Base-by-base conservation (phyloP, 1,140 invertebrate genomes). In the Branchinecta lynchi region DNA sequence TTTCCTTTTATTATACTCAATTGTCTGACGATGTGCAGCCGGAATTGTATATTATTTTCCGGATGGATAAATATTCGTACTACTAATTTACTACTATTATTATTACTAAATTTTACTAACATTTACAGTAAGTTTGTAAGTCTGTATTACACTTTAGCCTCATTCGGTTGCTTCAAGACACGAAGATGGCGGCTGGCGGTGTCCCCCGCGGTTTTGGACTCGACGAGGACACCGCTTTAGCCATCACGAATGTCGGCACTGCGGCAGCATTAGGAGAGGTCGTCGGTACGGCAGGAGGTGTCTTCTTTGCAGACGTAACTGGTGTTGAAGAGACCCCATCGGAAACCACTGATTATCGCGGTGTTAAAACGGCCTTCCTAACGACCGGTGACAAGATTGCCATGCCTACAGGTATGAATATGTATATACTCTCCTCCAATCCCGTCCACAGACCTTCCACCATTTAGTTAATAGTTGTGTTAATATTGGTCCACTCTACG, bases 181-280 rank as follows among this genome's bases (percentile, higher is more conserved):
- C 69, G 10, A 69, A 67, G 44, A 3, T 20, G 15, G 43, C 45
- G 0, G 32, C 32, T 66, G 66, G 65, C 7, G 69, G 69, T 8
- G 66, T 66, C 7, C n/a, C 69, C 21, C 12, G 45, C 44, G 69
- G 69, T 44, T 70, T 70, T 44, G 69, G 69, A 17, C 44, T 70
- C n/a, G 69, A 70, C 10, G 69, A 70, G 66, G 69, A 70, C 45
- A 70, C 65, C 12, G 69, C 66, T 15, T 66, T 70, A 2, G 69
- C 67, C 8, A 45, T 70, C 6, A 66, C 60, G 7, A 20, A 70
- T 32, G 20, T 70, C 7, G 43, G 66, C 65, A 70, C 65, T 9
- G 43, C 20, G 12, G 60, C 60, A 44, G 69, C 15, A 69, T 44
- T 68, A 44, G 20, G 43, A 44, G 20, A 70, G 66, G 69, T 70